These are phyloP conservation scores for Acleris cristana DNA, from an alignment of 2,888 invertebrate species.

Conservation along the genomic window DNA sequence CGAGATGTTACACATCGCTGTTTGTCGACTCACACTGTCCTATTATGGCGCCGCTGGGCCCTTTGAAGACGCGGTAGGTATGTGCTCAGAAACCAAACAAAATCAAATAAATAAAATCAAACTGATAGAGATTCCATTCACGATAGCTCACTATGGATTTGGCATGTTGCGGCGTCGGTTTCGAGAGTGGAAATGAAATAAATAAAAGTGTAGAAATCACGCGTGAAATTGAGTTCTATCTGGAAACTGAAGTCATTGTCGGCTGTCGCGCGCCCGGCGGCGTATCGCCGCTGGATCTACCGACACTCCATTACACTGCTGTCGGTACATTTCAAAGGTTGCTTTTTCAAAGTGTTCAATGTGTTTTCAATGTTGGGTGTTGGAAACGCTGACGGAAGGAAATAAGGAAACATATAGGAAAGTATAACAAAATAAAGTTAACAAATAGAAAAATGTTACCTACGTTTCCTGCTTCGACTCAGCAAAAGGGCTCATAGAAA, in stretches of 20 bases:
- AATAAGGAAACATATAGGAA: background rate
- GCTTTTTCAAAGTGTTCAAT: background rate
- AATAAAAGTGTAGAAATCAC: conserved; percentile 80
- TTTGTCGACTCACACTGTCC: conserved; percentile 67
- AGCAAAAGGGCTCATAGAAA: no score
- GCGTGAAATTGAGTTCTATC: conserved; percentile 81
- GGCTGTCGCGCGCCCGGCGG: conserved; percentile 52
- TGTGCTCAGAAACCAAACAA: conserved; percentile 17
- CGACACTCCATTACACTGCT: conserved; percentile 40
- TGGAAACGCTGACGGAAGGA: background rate
- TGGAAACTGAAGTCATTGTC: conserved; percentile 68
- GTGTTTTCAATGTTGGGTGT: background rate
- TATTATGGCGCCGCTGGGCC: conserved; percentile 52
- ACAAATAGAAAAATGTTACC: no score
- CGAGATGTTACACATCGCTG: conserved; percentile 65
- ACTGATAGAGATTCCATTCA: conserved; percentile 17
- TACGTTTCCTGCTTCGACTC: no score
- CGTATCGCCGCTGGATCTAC: conserved; percentile 41
- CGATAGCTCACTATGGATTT: conserved; percentile 36
- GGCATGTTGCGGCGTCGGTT: conserved; percentile 55
- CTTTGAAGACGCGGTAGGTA: conserved; percentile 39
- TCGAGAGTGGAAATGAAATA: conserved; percentile 72
- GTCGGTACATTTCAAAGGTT: background rate
- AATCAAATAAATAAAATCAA: conserved; percentile 13
- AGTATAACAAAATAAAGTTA: no score